Evolutionary conservation across 2,113 vertebrate species (phyloP).

Genomic region (Callorhinus ursinus): DNA sequence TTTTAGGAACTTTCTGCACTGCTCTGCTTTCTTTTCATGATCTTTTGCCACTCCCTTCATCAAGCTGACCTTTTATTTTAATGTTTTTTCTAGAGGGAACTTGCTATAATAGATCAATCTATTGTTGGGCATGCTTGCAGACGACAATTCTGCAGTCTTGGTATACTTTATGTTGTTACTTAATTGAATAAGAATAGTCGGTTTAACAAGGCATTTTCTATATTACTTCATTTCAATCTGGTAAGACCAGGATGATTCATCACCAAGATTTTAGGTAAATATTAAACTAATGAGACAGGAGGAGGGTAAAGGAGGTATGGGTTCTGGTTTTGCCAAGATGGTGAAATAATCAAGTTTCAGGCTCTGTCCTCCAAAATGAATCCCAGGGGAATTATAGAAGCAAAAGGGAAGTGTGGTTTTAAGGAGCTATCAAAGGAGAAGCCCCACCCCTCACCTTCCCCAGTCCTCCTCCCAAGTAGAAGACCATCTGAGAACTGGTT

Average conservation of each 20-base stretch:
- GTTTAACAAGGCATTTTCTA: neutral
- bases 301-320: neutral
- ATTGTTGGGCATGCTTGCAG: constrained; percentile 5
- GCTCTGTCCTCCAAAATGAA: neutral
- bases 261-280: constrained; percentile 4
- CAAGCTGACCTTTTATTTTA: constrained; percentile 50
- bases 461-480: neutral
- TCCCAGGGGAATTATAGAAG: neutral
- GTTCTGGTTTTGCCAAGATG: constrained; percentile 26
- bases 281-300: constrained; percentile 23
- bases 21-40: constrained; percentile 30
- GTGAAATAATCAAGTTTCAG: constrained; percentile 18
- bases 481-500: neutral
- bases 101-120: neutral
- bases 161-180: constrained; percentile 4
- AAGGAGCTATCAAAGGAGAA: neutral
- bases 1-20: constrained; percentile 35
- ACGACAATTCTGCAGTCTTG: neutral
- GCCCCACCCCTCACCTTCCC: rapidly evolving
- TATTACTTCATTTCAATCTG: constrained; percentile 37
- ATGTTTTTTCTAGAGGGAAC: constrained; percentile 31
- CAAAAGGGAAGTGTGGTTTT: neutral
- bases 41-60: constrained; percentile 20
- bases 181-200: constrained; percentile 42
- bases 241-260: neutral